These are phyloP conservation scores for Cataglyphis cursor DNA, from an alignment of 2,888 invertebrate species.

Conservation along the genomic window DNA sequence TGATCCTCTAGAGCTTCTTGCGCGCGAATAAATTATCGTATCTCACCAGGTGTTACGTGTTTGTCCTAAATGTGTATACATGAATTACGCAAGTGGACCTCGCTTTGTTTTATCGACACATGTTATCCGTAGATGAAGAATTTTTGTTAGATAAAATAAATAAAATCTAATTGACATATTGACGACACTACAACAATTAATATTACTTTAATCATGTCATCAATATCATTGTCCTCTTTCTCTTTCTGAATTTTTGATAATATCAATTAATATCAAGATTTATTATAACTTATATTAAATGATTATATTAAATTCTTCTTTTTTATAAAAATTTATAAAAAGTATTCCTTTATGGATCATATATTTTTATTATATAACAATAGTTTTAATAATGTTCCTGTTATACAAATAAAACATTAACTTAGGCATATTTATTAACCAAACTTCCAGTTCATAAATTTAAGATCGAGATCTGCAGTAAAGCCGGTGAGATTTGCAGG, in stretches of 20 bases:
- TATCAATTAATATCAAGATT: background rate
- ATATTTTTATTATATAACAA: background rate
- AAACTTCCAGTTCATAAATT: slow-evolving; percentile 12
- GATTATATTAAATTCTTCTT: background rate
- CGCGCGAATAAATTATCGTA: slow-evolving; percentile 42
- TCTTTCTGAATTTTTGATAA: background rate
- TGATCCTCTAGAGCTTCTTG: slow-evolving; percentile 43
- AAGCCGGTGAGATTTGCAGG: background rate
- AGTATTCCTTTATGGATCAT: background rate
- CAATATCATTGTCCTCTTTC: background rate
- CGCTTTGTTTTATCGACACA: background rate
- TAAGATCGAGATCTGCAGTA: slow-evolving; percentile 14
- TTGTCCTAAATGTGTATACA: background rate
- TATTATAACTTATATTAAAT: background rate
- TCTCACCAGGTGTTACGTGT: background rate
- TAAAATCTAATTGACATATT: slow-evolving; percentile 8
- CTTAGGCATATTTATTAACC: background rate
- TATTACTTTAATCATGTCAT: background rate
- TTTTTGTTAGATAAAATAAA: background rate
- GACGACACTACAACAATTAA: background rate
- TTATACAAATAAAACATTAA: background rate
- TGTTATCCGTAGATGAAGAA: slow-evolving; percentile 14
- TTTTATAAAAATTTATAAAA: background rate
- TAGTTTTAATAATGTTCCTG: background rate
- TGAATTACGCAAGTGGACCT: slow-evolving; percentile 11